Conservation (phyloP, 2,888 invertebrate genomes). For the Nephrotoma flavescens region DNA sequence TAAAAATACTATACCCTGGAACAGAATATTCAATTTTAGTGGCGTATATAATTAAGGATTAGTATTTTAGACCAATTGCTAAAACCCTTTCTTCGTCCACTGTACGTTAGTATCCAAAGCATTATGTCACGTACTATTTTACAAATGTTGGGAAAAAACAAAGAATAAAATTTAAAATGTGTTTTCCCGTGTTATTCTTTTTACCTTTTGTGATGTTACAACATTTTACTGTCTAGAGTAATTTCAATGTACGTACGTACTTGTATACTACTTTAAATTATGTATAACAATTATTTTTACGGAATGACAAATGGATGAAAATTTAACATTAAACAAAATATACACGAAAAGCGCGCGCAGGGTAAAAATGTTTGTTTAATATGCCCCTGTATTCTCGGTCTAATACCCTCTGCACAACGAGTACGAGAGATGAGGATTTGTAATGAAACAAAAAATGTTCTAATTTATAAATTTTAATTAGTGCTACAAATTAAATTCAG, state of each 20-base stretch:
- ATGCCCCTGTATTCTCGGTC: not conserved
- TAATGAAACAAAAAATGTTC: too few species aligned
- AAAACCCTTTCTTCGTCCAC: too few species aligned
- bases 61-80: too few species aligned
- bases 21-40: too few species aligned
- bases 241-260: not conserved
- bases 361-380: not conserved
- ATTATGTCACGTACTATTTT: not conserved
- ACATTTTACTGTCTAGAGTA: not conserved
- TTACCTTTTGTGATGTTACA: conserved; percentile 9
- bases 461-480: too few species aligned
- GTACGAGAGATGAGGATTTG: too few species aligned
- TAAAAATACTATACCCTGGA: too few species aligned
- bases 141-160: not conserved
- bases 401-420: too few species aligned
- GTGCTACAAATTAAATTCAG: too few species aligned
- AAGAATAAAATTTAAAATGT: not conserved
- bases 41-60: too few species aligned
- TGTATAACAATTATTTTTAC: not conserved
- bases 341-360: not conserved
- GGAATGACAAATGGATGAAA: not conserved
- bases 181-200: conserved; percentile 1
- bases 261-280: not conserved
- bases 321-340: not conserved
- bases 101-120: too few species aligned